Percentiles rank a stretch among this genome's conserved stretches.
phyloP scores from a whole-genome alignment of 2,113 vertebrate genomes.

The Lipophrys pholis region DNA sequence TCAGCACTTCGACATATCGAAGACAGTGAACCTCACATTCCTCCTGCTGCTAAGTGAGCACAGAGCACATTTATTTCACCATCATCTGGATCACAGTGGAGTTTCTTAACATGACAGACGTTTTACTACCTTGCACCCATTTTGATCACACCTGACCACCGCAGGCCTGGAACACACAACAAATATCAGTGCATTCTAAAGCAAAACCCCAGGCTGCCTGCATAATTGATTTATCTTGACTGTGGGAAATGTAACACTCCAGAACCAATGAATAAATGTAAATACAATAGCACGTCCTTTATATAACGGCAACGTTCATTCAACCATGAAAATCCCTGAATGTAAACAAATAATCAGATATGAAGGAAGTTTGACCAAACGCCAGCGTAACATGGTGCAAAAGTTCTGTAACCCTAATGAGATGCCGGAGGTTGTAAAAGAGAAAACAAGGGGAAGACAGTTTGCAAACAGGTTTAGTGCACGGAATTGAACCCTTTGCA shows the following conservation, averaged over 20 bases:
- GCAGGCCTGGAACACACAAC: background rate
- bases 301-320: too few relatives aligned
- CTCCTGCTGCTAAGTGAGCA: too few relatives aligned
- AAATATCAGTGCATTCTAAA: too few relatives aligned
- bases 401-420: conserved; percentile 8
- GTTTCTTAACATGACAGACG: too few relatives aligned
- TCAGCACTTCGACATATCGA: too few relatives aligned
- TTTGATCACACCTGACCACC: too few relatives aligned
- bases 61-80: too few relatives aligned
- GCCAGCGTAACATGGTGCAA: background rate
- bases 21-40: too few relatives aligned
- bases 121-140: too few relatives aligned
- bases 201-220: background rate
- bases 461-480: conserved; percentile 58
- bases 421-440: background rate
- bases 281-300: background rate
- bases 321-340: too few relatives aligned
- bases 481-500: conserved; percentile 55
- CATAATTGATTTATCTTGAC: background rate
- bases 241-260: background rate
- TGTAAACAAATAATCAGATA: background rate
- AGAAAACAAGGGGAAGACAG: conserved; percentile 29
- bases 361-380: background rate
- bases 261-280: background rate
- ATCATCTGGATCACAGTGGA: too few relatives aligned